phyloP scores from a whole-genome alignment of 2,113 vertebrate species.

The Malurus melanocephalus region DNA sequence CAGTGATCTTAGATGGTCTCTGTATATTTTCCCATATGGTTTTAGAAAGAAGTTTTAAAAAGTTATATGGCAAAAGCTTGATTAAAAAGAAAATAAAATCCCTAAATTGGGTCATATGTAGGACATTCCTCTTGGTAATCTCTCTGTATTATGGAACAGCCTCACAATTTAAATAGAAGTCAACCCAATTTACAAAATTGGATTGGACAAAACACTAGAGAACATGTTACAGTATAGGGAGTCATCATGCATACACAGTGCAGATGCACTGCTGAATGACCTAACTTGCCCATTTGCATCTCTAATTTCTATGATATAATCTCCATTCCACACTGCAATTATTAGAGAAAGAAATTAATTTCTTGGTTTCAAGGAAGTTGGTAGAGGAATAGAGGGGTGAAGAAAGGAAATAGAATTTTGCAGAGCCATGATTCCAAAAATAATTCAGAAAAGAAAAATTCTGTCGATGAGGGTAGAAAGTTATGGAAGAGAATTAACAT shows the following conservation, averaged over 20 bases:
- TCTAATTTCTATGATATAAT: conserved; percentile 46
- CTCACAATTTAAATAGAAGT: conserved; percentile 47
- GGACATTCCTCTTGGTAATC: conserved; percentile 35
- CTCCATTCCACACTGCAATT: conserved; percentile 31
- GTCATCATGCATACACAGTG: background rate
- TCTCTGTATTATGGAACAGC: background rate
- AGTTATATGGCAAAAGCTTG: background rate
- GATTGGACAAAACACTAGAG: conserved; percentile 45
- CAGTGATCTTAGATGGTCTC: background rate
- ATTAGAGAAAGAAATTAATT: conserved; percentile 41
- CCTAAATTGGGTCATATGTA: conserved; percentile 13
- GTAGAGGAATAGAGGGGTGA: background rate
- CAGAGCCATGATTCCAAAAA: conserved; percentile 9
- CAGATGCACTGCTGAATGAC: conserved; percentile 34
- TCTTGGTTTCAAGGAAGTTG: conserved; percentile 27
- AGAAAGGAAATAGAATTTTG: conserved; percentile 33
- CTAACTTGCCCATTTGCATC: conserved; percentile 37
- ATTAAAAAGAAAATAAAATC: conserved; percentile 28
- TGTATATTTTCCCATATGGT: background rate
- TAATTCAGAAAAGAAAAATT: conserved; percentile 29
- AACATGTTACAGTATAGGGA: conserved; percentile 9
- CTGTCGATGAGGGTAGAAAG: background rate
- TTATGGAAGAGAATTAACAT: background rate
- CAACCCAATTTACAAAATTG: conserved; percentile 53
- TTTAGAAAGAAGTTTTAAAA: conserved; percentile 1